Percentiles rank a stretch among this genome's conserved stretches.
Evolutionary conservation across 2,888 invertebrate genomes (phyloP).

Genomic region (Temnothorax unifasciatus): DNA sequence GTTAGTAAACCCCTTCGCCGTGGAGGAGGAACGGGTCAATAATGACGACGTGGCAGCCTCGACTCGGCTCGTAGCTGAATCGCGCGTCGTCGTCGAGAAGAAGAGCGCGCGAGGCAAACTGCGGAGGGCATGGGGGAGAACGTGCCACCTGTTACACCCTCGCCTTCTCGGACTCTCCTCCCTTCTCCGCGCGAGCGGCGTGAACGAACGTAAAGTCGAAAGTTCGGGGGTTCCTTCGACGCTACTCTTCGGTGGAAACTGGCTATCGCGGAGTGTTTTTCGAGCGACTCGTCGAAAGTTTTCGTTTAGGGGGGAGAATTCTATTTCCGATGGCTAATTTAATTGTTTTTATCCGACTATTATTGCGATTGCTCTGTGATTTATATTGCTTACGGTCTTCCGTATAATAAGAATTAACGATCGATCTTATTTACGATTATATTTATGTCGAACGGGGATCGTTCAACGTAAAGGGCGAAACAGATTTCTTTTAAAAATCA

Average conservation of each 20-base stretch:
- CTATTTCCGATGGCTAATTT: constrained; percentile 38
- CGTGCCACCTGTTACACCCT: constrained; percentile 81
- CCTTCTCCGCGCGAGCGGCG: constrained; percentile 50
- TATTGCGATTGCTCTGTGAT: constrained; percentile 21
- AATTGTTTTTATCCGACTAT: constrained; percentile 29
- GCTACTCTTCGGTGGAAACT: constrained; percentile 62
- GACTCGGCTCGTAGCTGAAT: constrained; percentile 63
- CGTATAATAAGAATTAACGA: background rate
- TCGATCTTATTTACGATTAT: background rate
- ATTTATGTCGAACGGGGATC: background rate
- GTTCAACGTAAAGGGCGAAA: background rate
- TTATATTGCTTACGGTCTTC: background rate
- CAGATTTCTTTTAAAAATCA: background rate
- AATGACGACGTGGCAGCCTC: constrained; percentile 76
- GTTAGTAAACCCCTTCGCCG: constrained; percentile 54
- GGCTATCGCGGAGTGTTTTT: constrained; percentile 62
- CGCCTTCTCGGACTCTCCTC: constrained; percentile 69
- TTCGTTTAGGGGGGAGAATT: constrained; percentile 11
- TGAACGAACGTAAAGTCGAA: constrained; percentile 75
- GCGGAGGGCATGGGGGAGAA: constrained; percentile 70
- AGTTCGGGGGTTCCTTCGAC: constrained; percentile 71
- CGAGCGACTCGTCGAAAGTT: constrained; percentile 25
- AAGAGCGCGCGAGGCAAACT: constrained; percentile 22
- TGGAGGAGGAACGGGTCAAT: constrained; percentile 73
- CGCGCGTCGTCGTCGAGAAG: constrained; percentile 73